These are phyloP conservation scores for Heliconius ethilla DNA, from an alignment of 2,888 invertebrate genomes.

Conservation along the genomic window DNA sequence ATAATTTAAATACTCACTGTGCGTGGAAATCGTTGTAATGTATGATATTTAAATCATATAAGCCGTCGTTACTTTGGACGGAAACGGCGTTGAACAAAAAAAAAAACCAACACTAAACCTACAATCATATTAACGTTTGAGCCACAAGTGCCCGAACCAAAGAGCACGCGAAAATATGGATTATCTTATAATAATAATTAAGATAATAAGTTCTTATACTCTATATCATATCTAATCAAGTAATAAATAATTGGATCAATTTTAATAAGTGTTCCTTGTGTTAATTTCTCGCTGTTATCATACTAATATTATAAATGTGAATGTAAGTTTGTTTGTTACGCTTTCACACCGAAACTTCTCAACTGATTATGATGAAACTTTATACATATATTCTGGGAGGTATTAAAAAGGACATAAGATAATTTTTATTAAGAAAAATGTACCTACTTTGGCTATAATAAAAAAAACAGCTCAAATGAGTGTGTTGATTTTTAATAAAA, in stretches of 20 bases:
- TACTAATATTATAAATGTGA: too few relatives aligned
- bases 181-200: not conserved
- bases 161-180: not conserved
- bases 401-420: too few relatives aligned
- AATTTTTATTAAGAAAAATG: too few relatives aligned
- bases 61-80: constrained; percentile 52
- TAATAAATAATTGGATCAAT: constrained; percentile 24
- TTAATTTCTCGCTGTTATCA: too few relatives aligned
- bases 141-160: not conserved
- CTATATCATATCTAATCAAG: constrained; percentile 27
- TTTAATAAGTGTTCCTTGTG: not conserved
- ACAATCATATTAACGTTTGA: not conserved
- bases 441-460: too few relatives aligned
- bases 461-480: too few relatives aligned
- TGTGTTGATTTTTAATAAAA: too few relatives aligned
- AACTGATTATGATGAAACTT: too few relatives aligned
- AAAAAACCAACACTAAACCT: constrained; percentile 45
- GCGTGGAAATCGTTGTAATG: constrained; percentile 83
- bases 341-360: too few relatives aligned
- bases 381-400: too few relatives aligned
- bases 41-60: constrained; percentile 71
- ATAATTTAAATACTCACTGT: constrained; percentile 65
- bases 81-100: constrained; percentile 47
- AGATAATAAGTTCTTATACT: not conserved
- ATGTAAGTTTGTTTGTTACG: too few relatives aligned